phyloP scores from a whole-genome alignment of 2,888 invertebrate genomes.

The Drosophila histrio region DNA sequence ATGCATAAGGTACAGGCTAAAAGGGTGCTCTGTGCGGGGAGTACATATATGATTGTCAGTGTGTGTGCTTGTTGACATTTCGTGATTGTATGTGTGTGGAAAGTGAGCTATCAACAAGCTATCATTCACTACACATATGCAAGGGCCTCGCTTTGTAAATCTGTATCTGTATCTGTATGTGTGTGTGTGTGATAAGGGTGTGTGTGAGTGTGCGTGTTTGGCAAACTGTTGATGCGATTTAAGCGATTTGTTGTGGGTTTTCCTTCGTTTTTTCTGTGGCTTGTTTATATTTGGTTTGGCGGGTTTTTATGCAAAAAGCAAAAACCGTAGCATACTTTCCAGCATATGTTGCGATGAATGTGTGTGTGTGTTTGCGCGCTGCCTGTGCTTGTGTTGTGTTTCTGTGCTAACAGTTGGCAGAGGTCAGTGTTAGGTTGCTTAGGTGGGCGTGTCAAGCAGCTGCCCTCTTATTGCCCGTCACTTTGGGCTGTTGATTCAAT shows the following conservation, averaged over 20 bases:
- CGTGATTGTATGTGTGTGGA: conserved; percentile 41
- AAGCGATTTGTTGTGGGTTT: conserved; percentile 80
- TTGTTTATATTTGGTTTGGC: conserved; percentile 57
- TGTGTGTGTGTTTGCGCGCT: background rate
- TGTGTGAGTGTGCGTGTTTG: conserved; percentile 45
- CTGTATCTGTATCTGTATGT: background rate
- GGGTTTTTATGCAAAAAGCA: conserved; percentile 54
- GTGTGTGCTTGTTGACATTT: conserved; percentile 68
- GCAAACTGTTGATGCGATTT: conserved; percentile 80
- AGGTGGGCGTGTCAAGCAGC: conserved; percentile 30
- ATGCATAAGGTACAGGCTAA: conserved; percentile 41
- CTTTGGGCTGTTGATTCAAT: conserved; percentile 59
- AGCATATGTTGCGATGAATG: conserved; percentile 43
- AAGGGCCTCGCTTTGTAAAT: conserved; percentile 11
- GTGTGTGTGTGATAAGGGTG: conserved; percentile 35
- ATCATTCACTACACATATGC: conserved; percentile 77
- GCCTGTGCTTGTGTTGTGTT: conserved; percentile 4
- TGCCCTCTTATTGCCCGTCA: conserved; percentile 2
- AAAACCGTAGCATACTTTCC: conserved; percentile 59
- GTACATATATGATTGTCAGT: background rate
- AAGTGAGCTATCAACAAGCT: conserved; percentile 79
- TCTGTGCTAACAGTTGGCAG: conserved; percentile 23
- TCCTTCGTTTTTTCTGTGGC: conserved; percentile 30
- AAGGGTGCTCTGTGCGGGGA: conserved; percentile 14
- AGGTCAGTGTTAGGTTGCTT: conserved; percentile 49